A percentile compares a stretch with the other conserved stretches of the same genome.
Conservation (phyloP, 2,888 invertebrate genomes). For the Phasia obesa region DNA sequence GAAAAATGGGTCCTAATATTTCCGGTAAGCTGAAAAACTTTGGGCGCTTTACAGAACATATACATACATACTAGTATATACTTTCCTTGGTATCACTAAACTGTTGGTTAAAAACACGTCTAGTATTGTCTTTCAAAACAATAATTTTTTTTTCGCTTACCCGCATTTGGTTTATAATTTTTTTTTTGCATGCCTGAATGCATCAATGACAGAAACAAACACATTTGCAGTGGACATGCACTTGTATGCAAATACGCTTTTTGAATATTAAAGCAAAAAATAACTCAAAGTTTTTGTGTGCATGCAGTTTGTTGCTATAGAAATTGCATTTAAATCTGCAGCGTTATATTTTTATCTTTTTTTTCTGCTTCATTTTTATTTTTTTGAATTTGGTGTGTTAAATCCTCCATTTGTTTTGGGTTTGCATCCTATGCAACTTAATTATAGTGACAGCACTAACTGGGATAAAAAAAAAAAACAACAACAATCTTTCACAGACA, state of each 20-base stretch:
- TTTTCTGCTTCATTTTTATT: conserved; percentile 23
- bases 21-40: neutral
- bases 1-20: neutral
- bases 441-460: conserved; percentile 45
- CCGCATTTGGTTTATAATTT: conserved; percentile 73
- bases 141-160: conserved; percentile 68
- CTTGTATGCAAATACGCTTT: conserved; percentile 37
- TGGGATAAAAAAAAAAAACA: conserved; percentile 12
- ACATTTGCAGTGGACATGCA: conserved; percentile 26
- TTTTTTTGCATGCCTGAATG: conserved; percentile 46
- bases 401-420: conserved; percentile 64
- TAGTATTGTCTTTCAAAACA: neutral
- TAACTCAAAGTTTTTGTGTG: neutral
- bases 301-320: conserved; percentile 44
- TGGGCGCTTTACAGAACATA: neutral
- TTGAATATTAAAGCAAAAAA: conserved; percentile 33
- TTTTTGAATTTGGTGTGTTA: conserved; percentile 55
- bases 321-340: conserved; percentile 63
- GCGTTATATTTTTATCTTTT: conserved; percentile 16
- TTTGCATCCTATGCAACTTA: conserved; percentile 62
- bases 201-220: conserved; percentile 9
- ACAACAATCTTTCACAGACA: neutral
- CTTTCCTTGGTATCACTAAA: neutral
- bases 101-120: neutral
- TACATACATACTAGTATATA: too few relatives aligned